These are phyloP conservation scores for Agriopis marginaria DNA, from an alignment of 2,888 invertebrate genomes.

Conservation along the genomic window DNA sequence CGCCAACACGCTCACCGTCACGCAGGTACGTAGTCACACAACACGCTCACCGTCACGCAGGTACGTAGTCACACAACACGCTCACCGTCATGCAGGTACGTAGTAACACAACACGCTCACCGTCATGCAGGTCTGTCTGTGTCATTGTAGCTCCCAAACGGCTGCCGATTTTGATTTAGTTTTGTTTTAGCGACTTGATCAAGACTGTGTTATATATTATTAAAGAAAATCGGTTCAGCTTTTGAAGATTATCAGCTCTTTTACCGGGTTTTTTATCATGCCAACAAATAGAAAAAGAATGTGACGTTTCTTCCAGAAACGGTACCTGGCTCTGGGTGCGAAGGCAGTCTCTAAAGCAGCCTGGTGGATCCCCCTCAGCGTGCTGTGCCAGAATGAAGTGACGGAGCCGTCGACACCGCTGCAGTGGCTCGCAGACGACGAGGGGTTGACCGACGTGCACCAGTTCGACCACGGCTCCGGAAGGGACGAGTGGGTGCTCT, in stretches of 20 bases:
- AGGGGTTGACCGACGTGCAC: slow-evolving; percentile 59
- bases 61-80: slow-evolving; percentile 51
- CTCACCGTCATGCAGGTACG: slow-evolving; percentile 82
- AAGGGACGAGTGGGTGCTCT: slow-evolving; percentile 88
- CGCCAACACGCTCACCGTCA: slow-evolving; percentile 81
- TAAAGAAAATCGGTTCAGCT: no score
- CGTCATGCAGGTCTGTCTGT: slow-evolving; percentile 88
- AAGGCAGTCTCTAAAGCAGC: slow-evolving; percentile 50
- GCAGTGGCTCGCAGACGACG: slow-evolving; percentile 78
- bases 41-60: slow-evolving; percentile 77
- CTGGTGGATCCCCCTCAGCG: slow-evolving; percentile 80
- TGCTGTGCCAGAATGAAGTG: slow-evolving; percentile 64
- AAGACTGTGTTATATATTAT: no score
- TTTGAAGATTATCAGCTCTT: no score
- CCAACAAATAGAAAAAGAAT: no score
- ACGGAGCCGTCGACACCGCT: slow-evolving; percentile 84
- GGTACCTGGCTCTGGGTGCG: slow-evolving; percentile 67
- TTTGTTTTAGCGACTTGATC: no score
- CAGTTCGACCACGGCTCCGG: slow-evolving; percentile 72
- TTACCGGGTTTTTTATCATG: no score
- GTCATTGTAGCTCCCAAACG: no score
- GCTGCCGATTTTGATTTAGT: no score
- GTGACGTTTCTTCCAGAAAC: slow-evolving; percentile 62
- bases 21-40: slow-evolving; percentile 75
- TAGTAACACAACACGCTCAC: not conserved